These are phyloP conservation scores for Amyelois transitella DNA, from an alignment of 1,140 invertebrate species.

Conservation along the genomic window DNA sequence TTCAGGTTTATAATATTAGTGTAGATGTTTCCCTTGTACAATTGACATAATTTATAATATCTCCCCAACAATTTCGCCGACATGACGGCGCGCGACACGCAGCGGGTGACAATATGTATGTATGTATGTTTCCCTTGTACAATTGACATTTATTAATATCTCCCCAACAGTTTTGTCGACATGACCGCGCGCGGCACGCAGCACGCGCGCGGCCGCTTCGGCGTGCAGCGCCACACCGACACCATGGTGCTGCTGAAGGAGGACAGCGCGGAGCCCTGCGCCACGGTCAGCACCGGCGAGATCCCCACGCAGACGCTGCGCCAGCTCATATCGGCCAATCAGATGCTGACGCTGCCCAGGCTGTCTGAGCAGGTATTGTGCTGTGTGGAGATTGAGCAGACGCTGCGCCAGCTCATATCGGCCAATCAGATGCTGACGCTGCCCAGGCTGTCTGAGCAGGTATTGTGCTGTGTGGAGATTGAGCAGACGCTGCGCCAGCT, in stretches of 20 bases:
- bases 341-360: conserved; percentile 90
- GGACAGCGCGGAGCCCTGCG: conserved; percentile 85
- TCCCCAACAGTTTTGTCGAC: conserved; percentile 78
- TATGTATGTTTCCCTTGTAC: no score
- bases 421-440: no score
- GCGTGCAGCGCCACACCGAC: conserved; percentile 85
- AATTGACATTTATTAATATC: no score
- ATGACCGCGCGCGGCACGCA: conserved; percentile 75
- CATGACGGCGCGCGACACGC: conserved; percentile 74
- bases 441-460: no score
- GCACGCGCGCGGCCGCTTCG: conserved; percentile 80
- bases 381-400: no score
- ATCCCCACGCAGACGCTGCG: conserved; percentile 90
- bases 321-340: conserved; percentile 91
- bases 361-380: conserved; percentile 89
- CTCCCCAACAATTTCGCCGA: conserved; percentile 84
- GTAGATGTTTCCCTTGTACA: no score
- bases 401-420: no score
- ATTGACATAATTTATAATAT: no score
- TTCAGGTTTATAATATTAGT: no score
- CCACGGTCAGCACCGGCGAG: conserved; percentile 91
- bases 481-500: no score
- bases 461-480: no score
- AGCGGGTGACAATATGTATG: conserved; percentile 79
- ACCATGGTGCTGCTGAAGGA: conserved; percentile 95